Percentiles rank a stretch among this genome's conserved stretches.
Evolutionary conservation across 2,888 invertebrate genomes (phyloP).

Genomic region (Vesta saturnalis): DNA sequence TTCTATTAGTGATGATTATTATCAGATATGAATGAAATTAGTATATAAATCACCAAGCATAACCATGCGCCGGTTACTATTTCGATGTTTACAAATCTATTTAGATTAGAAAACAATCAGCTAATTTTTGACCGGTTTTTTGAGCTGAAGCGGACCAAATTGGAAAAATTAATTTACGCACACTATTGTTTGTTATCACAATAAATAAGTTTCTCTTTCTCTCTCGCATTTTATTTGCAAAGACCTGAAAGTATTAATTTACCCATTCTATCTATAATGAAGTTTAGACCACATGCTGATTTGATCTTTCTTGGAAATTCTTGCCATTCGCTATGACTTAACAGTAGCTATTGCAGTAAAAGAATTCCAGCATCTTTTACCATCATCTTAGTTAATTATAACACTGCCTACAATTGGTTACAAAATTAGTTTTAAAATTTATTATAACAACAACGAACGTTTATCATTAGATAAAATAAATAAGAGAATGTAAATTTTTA

Average conservation of each 20-base stretch:
- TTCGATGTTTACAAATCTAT: background rate
- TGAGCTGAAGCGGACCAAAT: background rate
- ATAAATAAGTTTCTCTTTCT: background rate
- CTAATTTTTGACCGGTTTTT: background rate
- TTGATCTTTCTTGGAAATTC: constrained; percentile 22
- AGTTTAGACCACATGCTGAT: constrained; percentile 25
- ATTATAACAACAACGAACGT: background rate
- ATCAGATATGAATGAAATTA: constrained; percentile 1
- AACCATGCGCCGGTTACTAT: constrained; percentile 1
- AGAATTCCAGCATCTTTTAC: constrained; percentile 15
- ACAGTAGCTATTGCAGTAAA: constrained; percentile 21
- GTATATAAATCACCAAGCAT: background rate
- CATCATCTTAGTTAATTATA: constrained; percentile 20
- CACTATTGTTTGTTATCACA: background rate
- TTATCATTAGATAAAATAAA: background rate
- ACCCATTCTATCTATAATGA: constrained; percentile 20
- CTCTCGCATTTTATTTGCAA: background rate
- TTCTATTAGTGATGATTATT: background rate
- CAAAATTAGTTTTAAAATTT: constrained; percentile 16
- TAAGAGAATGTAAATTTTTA: background rate
- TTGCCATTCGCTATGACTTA: constrained; percentile 11
- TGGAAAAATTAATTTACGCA: background rate
- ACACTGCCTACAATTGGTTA: constrained; percentile 20
- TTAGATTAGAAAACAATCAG: constrained; percentile 1
- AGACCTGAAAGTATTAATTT: constrained; percentile 14